A percentile compares a stretch with the other conserved stretches of the same genome.
Conservation (phyloP, 2,113 vertebrate species). For the Columba livia region DNA sequence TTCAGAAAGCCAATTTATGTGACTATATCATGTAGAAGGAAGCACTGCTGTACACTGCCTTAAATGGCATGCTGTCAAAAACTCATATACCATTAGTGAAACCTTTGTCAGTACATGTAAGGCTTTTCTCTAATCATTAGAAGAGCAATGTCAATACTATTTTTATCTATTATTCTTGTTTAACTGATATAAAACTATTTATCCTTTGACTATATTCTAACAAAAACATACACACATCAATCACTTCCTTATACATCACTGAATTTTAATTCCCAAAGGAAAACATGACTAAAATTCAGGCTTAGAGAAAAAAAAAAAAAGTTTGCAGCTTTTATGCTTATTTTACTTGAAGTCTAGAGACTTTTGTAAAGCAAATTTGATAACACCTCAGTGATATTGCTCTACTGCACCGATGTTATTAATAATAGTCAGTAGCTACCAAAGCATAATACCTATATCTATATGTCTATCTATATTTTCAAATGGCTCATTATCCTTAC, state of each 20-base stretch:
- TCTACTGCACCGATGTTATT: neutral
- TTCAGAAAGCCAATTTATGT: conserved; percentile 13
- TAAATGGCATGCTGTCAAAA: conserved; percentile 1
- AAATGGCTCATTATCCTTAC: neutral
- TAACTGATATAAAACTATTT: neutral
- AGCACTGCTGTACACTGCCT: neutral
- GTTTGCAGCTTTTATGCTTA: neutral
- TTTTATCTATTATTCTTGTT: conserved; percentile 8
- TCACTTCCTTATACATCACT: conserved; percentile 31
- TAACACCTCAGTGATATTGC: neutral
- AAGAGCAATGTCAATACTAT: neutral
- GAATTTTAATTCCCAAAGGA: conserved; percentile 30
- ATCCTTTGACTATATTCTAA: neutral
- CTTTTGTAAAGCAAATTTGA: neutral
- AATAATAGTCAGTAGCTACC: neutral
- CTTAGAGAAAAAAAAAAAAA: neutral
- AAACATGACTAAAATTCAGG: conserved; percentile 21
- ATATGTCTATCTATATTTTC: neutral
- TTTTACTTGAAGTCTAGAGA: neutral
- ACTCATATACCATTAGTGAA: neutral
- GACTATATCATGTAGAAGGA: neutral
- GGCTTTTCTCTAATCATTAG: neutral
- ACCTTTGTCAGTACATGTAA: neutral
- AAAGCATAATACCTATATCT: neutral
- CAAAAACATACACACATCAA: neutral